Evolutionary conservation across 2,797 vertebrate genomes (phyloP), one percentile per base, ranked within the genome.

Genomic region (Hybognathus amarus): DNA sequence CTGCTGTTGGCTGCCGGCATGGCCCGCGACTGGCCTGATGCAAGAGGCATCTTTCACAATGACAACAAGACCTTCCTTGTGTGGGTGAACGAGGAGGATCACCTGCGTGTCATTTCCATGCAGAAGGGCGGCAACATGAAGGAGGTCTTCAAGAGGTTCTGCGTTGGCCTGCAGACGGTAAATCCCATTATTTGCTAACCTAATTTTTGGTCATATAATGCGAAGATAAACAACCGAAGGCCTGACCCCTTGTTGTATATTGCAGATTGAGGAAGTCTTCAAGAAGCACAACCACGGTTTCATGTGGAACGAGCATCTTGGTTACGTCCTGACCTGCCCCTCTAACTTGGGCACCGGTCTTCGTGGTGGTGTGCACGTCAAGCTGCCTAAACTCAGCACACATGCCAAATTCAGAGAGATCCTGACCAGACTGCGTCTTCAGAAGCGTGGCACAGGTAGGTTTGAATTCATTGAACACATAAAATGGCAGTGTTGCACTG

Each of bases 21-120:
- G 96, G 96, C 93, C 79, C 95, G 96, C 0, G 96, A 97, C 91
- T 97, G 96, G 96, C 96, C 96, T 0, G 96, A 96, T 1, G 96
- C 83, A 38, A 92, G 96, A 3, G 96, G 96, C 77, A 97, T 97
- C 93, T 97, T 95, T 95, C 96, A 96, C 92, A 96, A 96, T 0
- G 94, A 96, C 70, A 91, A 93, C 90, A 96, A 96, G 90, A 94
- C 90, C 87, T 96, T 96, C 93, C 83, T 96, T 88, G 94, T 96
- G 81, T 96, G 96, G 96, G 95, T 96, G 86, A 96, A 96, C 1
- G 96, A 96, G 89, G 96, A 96, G 86, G 96, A 96, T 69, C 96
- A 96, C 36, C 93, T 96, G 79, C 94, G 96, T 1, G 96, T 96
- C 91, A 96, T 96, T 91, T 94, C 96, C 90, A 96, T 96, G 96